Evolutionary conservation across 2,797 vertebrate species (phyloP).

Genomic region (Argya squamiceps): DNA sequence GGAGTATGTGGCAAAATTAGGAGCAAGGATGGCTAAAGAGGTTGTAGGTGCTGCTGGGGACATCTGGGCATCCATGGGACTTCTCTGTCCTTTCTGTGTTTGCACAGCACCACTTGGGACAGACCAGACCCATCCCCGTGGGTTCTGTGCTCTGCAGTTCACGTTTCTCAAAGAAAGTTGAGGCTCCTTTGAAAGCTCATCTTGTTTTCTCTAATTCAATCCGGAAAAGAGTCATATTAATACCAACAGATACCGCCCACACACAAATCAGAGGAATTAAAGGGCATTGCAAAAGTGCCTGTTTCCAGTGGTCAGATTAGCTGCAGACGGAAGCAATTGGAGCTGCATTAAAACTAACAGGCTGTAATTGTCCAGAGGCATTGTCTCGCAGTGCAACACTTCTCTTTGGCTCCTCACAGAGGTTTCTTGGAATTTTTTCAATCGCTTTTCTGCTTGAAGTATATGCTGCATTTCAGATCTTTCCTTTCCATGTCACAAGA

Average conservation of each 20-base stretch:
- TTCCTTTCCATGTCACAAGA: background rate
- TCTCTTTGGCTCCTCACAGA: slow-evolving; percentile 5
- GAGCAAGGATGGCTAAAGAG: background rate
- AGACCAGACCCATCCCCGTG: background rate
- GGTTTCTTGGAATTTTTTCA: slow-evolving; percentile 28
- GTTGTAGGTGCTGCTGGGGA: background rate
- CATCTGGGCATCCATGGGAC: background rate
- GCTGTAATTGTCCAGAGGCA: slow-evolving; percentile 29
- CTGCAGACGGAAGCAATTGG: slow-evolving; percentile 63
- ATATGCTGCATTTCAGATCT: background rate
- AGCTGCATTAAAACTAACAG: slow-evolving; percentile 31
- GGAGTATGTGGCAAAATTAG: background rate
- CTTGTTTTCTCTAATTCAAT: slow-evolving; percentile 36
- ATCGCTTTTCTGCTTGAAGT: slow-evolving; percentile 2
- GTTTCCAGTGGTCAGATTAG: slow-evolving; percentile 36
- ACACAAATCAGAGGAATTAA: slow-evolving; percentile 34
- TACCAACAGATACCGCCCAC: slow-evolving; percentile 29
- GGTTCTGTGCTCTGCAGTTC: background rate
- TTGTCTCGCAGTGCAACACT: background rate
- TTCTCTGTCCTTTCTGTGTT: accelerated
- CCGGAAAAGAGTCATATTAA: slow-evolving; percentile 40
- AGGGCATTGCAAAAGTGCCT: slow-evolving; percentile 42
- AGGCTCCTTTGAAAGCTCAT: slow-evolving; percentile 1
- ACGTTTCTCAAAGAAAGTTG: background rate
- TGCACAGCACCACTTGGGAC: background rate